Conservation (phyloP, 2,113 vertebrate genomes). For the Mungos mungo region DNA sequence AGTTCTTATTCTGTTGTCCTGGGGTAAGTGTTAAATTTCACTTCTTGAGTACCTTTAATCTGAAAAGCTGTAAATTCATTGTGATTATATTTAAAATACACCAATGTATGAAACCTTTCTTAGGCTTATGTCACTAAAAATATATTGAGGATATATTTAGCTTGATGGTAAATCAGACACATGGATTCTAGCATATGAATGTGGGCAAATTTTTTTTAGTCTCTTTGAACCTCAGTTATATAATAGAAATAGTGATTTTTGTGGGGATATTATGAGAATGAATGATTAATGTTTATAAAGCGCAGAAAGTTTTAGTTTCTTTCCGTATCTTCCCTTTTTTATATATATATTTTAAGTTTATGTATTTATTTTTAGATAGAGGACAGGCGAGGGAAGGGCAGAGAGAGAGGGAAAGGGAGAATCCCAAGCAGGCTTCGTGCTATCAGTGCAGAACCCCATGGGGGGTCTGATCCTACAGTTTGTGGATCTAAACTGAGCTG, state of each 20-base stretch:
- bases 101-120: not conserved
- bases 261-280: slow-evolving; percentile 28
- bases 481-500: too few relatives aligned
- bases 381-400: too few relatives aligned
- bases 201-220: not conserved
- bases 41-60: not conserved
- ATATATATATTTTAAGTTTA: too few relatives aligned
- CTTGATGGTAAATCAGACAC: slow-evolving; percentile 9
- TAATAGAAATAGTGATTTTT: slow-evolving; percentile 44
- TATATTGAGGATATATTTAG: not conserved
- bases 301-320: slow-evolving; percentile 35
- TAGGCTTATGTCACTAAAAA: not conserved
- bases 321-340: not conserved
- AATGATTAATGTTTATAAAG: slow-evolving; percentile 25
- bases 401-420: too few relatives aligned
- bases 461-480: too few relatives aligned
- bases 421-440: too few relatives aligned
- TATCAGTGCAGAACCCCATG: too few relatives aligned
- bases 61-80: slow-evolving; percentile 38
- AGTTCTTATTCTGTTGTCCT: slow-evolving; percentile 43
- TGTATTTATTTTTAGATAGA: too few relatives aligned
- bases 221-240: slow-evolving; percentile 29
- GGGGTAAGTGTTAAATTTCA: slow-evolving; percentile 16
- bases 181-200: not conserved
- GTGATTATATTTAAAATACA: slow-evolving; percentile 22